Percentiles rank a stretch among this genome's conserved stretches.
phyloP scores from a whole-genome alignment of 2,113 vertebrate species.

The Solenodon paradoxus region DNA sequence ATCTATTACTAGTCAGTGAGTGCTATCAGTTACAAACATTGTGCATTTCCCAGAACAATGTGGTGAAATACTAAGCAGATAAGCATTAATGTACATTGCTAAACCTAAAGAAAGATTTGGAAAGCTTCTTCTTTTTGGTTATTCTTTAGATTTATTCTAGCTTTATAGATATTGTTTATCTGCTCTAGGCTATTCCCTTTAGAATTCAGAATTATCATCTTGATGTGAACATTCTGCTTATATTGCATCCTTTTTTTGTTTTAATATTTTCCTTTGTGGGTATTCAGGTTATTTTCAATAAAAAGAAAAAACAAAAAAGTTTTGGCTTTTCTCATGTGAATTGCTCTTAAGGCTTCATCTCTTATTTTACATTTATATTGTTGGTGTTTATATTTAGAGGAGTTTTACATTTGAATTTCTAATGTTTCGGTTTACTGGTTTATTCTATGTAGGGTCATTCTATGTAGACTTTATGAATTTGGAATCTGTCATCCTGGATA shows the following conservation, averaged over 20 bases:
- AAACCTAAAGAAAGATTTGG: background rate
- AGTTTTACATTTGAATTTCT: background rate
- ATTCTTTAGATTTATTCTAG: background rate
- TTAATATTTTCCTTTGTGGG: background rate
- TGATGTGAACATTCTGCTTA: background rate
- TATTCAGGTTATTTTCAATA: slow-evolving; percentile 16
- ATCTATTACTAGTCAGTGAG: background rate
- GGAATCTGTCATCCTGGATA: background rate
- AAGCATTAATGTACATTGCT: background rate
- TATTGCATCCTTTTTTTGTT: background rate
- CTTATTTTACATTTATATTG: background rate
- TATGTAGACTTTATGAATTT: background rate
- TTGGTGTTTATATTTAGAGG: background rate
- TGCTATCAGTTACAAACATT: background rate
- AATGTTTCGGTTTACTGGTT: background rate
- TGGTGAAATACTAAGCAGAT: background rate
- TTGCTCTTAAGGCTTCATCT: background rate
- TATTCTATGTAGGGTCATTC: background rate
- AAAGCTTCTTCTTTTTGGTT: background rate
- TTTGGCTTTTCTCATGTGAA: background rate
- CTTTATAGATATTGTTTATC: background rate
- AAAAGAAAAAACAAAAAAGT: background rate
- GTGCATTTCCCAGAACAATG: background rate
- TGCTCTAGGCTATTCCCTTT: background rate
- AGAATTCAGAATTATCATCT: background rate